Evolutionary conservation across 1,140 invertebrate genomes (phyloP).

Genomic region (Micrasema minimum): DNA sequence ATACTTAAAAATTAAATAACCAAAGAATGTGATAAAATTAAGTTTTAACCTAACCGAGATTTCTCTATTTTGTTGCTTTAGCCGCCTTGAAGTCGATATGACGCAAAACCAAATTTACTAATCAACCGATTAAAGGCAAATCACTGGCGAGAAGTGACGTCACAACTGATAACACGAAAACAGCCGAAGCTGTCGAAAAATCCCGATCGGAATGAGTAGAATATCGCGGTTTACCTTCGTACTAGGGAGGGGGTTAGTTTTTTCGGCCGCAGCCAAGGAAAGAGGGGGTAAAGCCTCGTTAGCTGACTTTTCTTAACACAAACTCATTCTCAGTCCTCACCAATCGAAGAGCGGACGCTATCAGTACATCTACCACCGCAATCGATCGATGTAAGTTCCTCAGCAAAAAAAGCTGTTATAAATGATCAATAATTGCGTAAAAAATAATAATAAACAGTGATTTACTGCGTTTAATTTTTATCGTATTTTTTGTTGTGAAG

Average conservation of each 20-base stretch:
- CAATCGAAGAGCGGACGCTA: constrained; percentile 24
- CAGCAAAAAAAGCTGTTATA: constrained; percentile 4
- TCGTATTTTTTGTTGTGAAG: background rate
- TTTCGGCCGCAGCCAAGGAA: background rate
- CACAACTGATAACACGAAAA: constrained; percentile 5
- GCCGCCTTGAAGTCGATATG: background rate
- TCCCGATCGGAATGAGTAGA: constrained; percentile 2
- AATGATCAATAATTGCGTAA: background rate
- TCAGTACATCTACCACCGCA: constrained; percentile 8
- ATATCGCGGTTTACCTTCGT: background rate
- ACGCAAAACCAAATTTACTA: background rate
- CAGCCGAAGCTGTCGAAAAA: background rate
- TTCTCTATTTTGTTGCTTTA: too few species aligned
- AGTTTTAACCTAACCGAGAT: too few species aligned
- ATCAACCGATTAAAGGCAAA: background rate
- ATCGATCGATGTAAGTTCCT: constrained; percentile 22
- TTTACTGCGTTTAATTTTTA: background rate
- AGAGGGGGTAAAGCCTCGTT: constrained; percentile 31
- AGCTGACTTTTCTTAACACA: constrained; percentile 1
- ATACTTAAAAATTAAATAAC: too few species aligned
- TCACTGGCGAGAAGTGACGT: background rate
- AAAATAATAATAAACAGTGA: background rate
- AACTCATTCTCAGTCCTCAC: constrained; percentile 34
- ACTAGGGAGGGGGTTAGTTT: constrained; percentile 17
- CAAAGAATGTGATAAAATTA: too few species aligned